These are phyloP conservation scores for Podocnemis expansa DNA, from an alignment of 2,113 vertebrate species.

Conservation along the genomic window DNA sequence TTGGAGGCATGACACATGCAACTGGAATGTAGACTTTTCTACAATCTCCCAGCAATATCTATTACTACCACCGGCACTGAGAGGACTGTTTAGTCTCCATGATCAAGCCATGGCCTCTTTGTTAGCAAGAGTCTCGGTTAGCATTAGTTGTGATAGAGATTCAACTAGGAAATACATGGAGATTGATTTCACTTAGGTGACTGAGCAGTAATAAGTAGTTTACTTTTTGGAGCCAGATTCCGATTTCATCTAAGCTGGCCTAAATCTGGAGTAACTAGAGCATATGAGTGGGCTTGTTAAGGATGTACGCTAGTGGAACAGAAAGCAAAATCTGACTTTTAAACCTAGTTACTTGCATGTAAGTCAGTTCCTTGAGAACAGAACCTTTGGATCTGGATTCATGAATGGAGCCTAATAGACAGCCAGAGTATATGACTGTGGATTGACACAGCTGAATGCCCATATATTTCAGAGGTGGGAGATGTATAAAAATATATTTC, in stretches of 20 bases:
- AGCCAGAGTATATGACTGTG: not conserved
- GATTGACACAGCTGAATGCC: not conserved
- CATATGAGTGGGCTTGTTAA: not conserved
- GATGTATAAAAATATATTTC: not conserved
- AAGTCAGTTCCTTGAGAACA: not conserved
- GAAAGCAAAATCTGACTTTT: not conserved
- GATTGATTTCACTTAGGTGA: not conserved
- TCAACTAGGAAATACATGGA: not conserved
- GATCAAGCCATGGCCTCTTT: not conserved
- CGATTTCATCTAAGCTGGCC: not conserved
- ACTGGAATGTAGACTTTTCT: not conserved
- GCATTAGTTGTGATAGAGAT: not conserved
- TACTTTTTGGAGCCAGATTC: not conserved
- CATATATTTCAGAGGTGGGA: slow-evolving; percentile 1
- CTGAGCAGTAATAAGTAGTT: not conserved
- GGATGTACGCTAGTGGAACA: not conserved
- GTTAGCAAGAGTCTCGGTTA: not conserved
- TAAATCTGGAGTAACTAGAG: not conserved
- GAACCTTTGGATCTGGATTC: not conserved
- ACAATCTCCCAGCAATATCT: accelerated
- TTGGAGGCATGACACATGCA: not conserved
- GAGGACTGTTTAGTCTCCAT: not conserved
- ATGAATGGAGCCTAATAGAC: not conserved
- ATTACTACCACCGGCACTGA: not conserved
- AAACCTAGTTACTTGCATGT: not conserved